Evolutionary conservation across 1,140 invertebrate genomes (phyloP).

Genomic region (Scaptomyza pallida): DNA sequence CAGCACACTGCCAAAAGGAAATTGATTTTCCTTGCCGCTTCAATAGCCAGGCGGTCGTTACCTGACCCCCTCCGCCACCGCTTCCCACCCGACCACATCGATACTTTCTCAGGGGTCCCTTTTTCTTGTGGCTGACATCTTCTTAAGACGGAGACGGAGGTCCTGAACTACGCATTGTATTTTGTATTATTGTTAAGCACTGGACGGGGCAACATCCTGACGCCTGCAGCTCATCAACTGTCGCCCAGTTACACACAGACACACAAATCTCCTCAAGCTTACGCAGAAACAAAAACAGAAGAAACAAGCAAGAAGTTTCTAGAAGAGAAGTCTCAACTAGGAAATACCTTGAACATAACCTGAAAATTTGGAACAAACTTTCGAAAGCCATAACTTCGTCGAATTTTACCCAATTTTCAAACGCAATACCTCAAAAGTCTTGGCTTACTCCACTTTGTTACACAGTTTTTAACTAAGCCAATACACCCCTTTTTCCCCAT

Average conservation of each 20-base stretch:
- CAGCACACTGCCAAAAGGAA: slow-evolving; percentile 48
- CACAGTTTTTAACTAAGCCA: no score
- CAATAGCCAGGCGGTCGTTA: slow-evolving; percentile 22
- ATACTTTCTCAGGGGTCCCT: slow-evolving; percentile 3
- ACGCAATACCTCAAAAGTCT: no score
- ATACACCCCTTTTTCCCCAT: no score
- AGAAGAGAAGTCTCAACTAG: no score
- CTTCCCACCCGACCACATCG: neutral
- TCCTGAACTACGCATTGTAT: slow-evolving; percentile 32
- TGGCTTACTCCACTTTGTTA: no score
- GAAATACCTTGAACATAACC: no score
- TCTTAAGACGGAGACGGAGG: neutral
- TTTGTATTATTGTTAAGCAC: slow-evolving; percentile 29
- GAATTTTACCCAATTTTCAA: no score
- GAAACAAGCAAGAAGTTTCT: no score
- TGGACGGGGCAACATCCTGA: slow-evolving; percentile 12
- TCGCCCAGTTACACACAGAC: slow-evolving; percentile 26
- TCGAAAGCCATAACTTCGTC: no score
- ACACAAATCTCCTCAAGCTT: slow-evolving; percentile 51
- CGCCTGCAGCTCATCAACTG: slow-evolving; percentile 53
- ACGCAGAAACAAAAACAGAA: slow-evolving; percentile 9
- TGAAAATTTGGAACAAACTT: no score
- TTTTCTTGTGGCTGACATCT: slow-evolving; percentile 24
- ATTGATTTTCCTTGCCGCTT: slow-evolving; percentile 75
- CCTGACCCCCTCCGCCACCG: neutral